These are phyloP conservation scores for Limnodromus scolopaceus DNA, from an alignment of 2,797 vertebrate genomes.

Conservation along the genomic window DNA sequence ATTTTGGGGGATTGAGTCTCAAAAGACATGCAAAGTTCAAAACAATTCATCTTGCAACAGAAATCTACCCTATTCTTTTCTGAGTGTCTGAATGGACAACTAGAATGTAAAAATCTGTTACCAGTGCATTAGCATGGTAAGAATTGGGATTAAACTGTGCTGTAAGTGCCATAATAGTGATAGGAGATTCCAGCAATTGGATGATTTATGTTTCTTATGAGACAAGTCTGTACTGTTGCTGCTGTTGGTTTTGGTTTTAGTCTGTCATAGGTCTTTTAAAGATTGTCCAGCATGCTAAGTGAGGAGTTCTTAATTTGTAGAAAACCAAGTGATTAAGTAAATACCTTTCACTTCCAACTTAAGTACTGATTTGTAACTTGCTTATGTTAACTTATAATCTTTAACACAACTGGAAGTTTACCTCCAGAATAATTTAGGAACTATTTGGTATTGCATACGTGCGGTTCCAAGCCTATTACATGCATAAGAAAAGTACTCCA, in stretches of 20 bases:
- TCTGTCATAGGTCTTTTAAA: neutral
- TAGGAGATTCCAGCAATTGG: neutral
- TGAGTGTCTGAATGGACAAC: neutral
- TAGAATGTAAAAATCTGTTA: neutral
- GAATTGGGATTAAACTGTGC: neutral
- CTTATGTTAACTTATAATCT: neutral
- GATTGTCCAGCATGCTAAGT: neutral
- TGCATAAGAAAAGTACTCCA: neutral
- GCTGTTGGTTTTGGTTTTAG: neutral
- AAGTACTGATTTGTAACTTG: neutral
- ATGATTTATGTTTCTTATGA: neutral
- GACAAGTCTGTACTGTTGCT: neutral
- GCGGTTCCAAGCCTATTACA: neutral
- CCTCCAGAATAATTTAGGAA: neutral
- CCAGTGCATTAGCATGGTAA: neutral
- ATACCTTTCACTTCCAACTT: neutral
- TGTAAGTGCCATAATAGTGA: neutral
- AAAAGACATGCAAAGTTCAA: neutral
- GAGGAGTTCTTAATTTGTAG: neutral
- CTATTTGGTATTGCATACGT: neutral
- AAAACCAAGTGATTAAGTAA: neutral
- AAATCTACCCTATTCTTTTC: neutral
- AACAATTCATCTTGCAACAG: neutral
- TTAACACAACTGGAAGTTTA: neutral
- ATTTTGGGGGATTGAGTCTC: neutral